These are phyloP conservation scores for Epinephelus malabaricus DNA, from an alignment of 2,797 vertebrate genomes.

Conservation along the genomic window DNA sequence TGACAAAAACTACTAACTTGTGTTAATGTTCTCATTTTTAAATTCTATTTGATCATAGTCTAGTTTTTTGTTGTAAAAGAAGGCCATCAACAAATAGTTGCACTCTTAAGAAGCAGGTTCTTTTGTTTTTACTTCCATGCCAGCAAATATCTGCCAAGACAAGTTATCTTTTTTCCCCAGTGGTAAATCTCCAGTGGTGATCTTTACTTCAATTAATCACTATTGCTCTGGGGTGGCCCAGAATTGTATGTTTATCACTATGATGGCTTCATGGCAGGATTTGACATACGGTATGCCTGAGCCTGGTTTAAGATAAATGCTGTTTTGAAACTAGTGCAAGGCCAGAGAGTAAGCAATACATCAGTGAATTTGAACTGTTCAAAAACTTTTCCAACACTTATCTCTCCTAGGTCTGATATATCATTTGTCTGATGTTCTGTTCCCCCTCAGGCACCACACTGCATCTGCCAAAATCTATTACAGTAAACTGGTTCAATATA, in stretches of 20 bases:
- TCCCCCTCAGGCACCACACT: conserved; percentile 54
- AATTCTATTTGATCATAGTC: background rate
- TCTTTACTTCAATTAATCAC: conserved; percentile 6
- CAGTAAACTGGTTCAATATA: conserved; percentile 61
- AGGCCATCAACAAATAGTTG: background rate
- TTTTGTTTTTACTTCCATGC: background rate
- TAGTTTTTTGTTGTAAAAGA: background rate
- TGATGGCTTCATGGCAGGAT: conserved; percentile 33
- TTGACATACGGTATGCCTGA: conserved; percentile 26
- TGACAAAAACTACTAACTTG: background rate
- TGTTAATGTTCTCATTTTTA: background rate
- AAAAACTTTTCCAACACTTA: conserved; percentile 57
- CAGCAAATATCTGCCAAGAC: background rate
- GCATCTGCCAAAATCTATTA: conserved; percentile 65
- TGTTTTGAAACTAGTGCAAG: conserved; percentile 65
- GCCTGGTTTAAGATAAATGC: conserved; percentile 56
- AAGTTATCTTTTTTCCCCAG: background rate
- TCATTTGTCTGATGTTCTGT: conserved; percentile 69
- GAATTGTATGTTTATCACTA: conserved; percentile 46
- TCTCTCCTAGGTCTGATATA: conserved; percentile 55
- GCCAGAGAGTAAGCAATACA: conserved; percentile 48
- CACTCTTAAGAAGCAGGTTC: background rate
- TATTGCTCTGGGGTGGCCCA: conserved; percentile 18
- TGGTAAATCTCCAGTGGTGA: conserved; percentile 4
- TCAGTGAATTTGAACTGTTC: conserved; percentile 61